A percentile compares a stretch with the other conserved stretches of the same genome.
phyloP scores from a whole-genome alignment of 2,888 invertebrate species.

The Oxystoma pomonae region DNA sequence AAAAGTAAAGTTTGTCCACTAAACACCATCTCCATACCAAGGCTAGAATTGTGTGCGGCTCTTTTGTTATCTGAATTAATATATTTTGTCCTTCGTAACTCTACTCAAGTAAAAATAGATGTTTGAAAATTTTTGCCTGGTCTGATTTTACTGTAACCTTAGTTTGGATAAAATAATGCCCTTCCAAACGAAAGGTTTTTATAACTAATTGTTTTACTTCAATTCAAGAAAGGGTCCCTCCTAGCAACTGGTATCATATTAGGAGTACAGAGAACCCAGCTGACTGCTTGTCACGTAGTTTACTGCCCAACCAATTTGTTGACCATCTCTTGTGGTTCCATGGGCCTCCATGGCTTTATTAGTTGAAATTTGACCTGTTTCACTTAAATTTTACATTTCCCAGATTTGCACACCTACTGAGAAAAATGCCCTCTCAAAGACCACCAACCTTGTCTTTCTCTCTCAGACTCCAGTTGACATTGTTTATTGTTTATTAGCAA shows the following conservation, averaged over 20 bases:
- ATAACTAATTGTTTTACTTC: neutral
- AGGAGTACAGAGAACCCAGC: neutral
- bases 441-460: neutral
- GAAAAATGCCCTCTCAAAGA: neutral
- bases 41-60: slow-evolving; percentile 1
- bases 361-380: neutral
- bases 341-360: neutral
- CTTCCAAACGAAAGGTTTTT: slow-evolving; percentile 1
- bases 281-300: neutral
- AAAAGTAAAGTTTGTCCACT: neutral
- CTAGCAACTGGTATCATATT: neutral
- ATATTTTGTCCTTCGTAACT: neutral
- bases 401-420: neutral
- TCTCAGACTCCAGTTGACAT: neutral
- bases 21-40: neutral
- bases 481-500: too few relatives aligned
- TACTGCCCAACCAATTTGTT: neutral
- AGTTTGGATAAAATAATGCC: neutral
- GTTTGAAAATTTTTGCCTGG: slow-evolving; percentile 2
- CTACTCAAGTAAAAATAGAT: neutral
- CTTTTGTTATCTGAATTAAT: neutral
- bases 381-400: neutral
- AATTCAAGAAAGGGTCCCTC: neutral
- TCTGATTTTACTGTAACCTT: neutral
- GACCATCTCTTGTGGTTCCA: neutral